These are phyloP conservation scores for Cephalopachus bancanus DNA, from an alignment of 2,797 vertebrate genomes.

Conservation along the genomic window DNA sequence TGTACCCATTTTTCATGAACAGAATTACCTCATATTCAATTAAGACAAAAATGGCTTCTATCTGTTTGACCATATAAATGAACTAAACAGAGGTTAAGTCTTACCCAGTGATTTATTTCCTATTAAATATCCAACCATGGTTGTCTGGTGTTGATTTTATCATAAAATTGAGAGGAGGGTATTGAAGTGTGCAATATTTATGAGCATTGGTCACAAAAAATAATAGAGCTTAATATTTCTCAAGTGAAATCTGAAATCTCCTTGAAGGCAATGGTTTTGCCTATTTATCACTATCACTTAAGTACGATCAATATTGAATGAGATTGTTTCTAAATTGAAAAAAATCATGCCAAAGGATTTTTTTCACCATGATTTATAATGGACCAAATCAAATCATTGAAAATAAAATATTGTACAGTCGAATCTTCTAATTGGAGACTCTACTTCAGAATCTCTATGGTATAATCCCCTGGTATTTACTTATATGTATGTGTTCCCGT, in stretches of 20 bases:
- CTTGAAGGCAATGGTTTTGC: background rate
- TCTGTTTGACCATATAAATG: background rate
- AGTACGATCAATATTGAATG: background rate
- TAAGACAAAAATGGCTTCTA: background rate
- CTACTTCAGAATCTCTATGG: background rate
- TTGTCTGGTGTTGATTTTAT: background rate
- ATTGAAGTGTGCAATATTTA: background rate
- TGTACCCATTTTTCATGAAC: background rate
- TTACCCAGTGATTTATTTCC: background rate
- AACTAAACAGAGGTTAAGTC: background rate
- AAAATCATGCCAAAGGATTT: background rate
- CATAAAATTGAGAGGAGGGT: background rate
- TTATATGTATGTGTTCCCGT: background rate
- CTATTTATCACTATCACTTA: background rate
- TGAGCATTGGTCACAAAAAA: background rate
- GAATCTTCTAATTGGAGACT: background rate
- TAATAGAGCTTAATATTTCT: conserved; percentile 40
- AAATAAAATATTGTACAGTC: background rate
- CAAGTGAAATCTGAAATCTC: background rate
- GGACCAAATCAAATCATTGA: background rate
- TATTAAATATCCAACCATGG: background rate
- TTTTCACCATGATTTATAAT: background rate
- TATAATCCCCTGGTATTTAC: background rate
- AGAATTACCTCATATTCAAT: background rate
- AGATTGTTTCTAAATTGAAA: conserved; percentile 3